Conservation (phyloP, 2,113 vertebrate species). For the Caranx melampygus region DNA sequence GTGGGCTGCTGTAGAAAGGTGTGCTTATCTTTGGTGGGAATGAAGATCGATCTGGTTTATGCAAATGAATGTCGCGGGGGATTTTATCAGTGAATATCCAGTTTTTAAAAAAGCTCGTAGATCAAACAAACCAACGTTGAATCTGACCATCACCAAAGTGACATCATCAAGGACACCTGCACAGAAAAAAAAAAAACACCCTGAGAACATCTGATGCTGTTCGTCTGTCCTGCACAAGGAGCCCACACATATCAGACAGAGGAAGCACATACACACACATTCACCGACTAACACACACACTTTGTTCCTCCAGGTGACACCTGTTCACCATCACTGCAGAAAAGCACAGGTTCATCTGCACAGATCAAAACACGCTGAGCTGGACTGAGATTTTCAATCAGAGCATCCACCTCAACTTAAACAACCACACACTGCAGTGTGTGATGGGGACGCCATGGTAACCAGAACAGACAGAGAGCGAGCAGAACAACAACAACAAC, state of each 20-base stretch:
- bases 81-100: slow-evolving; percentile 45
- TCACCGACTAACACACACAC: slow-evolving; percentile 8
- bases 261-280: slow-evolving; percentile 40
- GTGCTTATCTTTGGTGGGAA: slow-evolving; percentile 81
- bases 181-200: slow-evolving; percentile 28
- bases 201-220: slow-evolving; percentile 9
- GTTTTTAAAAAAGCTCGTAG: slow-evolving; percentile 53
- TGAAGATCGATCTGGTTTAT: slow-evolving; percentile 83
- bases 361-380: slow-evolving; percentile 27
- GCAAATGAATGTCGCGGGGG: slow-evolving; percentile 67
- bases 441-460: slow-evolving; percentile 29
- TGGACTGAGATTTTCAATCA: slow-evolving; percentile 40
- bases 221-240: slow-evolving; percentile 6
- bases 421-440: not conserved
- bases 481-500: not conserved
- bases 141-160: slow-evolving; percentile 79
- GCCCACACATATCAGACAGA: slow-evolving; percentile 67
- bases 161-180: slow-evolving; percentile 46
- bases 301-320: not conserved
- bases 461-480: slow-evolving; percentile 19
- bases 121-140: slow-evolving; percentile 63
- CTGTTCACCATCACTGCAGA: slow-evolving; percentile 27
- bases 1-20: slow-evolving; percentile 16
- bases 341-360: slow-evolving; percentile 50
- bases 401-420: slow-evolving; percentile 2